Evolutionary conservation across 2,797 vertebrate genomes (phyloP).

Genomic region (Netta rufina): DNA sequence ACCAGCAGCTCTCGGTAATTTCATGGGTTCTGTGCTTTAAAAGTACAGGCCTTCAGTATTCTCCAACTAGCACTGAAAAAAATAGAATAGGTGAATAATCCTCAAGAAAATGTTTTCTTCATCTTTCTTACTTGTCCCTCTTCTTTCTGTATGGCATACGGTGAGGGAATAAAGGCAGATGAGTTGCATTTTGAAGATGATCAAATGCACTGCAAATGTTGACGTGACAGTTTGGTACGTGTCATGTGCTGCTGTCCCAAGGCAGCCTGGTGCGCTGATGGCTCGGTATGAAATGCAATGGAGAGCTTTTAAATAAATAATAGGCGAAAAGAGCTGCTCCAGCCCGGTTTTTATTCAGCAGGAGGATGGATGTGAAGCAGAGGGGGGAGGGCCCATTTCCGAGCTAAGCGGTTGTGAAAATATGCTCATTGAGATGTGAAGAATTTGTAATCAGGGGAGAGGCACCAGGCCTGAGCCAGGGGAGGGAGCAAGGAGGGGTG

Average conservation of each 20-base stretch:
- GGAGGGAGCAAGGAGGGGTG: neutral
- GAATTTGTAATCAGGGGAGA: slow-evolving; percentile 24
- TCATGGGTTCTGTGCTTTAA: neutral
- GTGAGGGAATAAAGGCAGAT: neutral
- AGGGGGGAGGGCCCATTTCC: neutral
- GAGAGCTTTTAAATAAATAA: neutral
- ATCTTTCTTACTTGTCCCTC: neutral
- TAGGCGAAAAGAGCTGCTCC: neutral
- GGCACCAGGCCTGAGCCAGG: neutral
- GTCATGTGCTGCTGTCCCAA: neutral
- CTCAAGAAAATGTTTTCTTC: neutral
- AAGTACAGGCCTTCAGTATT: neutral
- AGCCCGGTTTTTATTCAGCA: neutral
- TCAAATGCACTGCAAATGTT: neutral
- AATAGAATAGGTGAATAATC: neutral
- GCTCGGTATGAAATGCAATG: neutral
- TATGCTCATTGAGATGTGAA: slow-evolving; percentile 3
- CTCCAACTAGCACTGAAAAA: neutral
- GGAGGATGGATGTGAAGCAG: neutral
- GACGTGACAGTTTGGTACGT: neutral
- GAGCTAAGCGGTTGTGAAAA: neutral
- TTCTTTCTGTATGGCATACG: neutral
- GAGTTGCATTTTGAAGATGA: neutral
- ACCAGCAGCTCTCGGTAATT: neutral
- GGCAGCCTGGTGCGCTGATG: neutral